A percentile compares a stretch with the other conserved stretches of the same genome.
Evolutionary conservation across 2,888 invertebrate species (phyloP).

Genomic region (Eupsilia transversa): DNA sequence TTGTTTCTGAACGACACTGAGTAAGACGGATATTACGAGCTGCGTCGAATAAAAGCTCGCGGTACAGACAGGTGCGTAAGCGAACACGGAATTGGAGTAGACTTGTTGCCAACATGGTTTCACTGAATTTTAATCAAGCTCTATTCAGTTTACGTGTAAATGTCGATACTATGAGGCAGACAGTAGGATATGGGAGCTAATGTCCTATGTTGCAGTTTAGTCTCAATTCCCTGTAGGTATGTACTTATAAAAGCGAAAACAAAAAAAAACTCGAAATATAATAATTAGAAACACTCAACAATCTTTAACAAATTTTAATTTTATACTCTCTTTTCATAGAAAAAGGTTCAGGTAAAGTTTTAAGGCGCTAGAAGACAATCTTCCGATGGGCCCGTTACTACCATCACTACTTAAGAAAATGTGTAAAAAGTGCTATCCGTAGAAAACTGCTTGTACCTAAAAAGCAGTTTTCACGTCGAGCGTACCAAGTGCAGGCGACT

Average conservation of each 20-base stretch:
- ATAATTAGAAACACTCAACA: conserved; percentile 2
- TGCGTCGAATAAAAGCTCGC: conserved; percentile 43
- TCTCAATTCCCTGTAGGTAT: neutral
- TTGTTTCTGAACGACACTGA: conserved; percentile 63
- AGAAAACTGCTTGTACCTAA: too few relatives aligned
- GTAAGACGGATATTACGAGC: conserved; percentile 62
- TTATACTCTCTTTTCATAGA: neutral
- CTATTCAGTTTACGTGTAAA: neutral
- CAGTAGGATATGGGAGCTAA: neutral
- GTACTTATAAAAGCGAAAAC: neutral
- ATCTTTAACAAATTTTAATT: neutral
- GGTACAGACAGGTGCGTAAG: conserved; percentile 61
- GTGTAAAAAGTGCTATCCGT: neutral
- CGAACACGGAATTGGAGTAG: conserved; percentile 14
- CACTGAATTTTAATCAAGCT: neutral
- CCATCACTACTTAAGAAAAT: neutral
- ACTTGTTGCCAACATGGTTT: neutral
- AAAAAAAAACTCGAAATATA: neutral
- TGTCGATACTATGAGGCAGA: neutral
- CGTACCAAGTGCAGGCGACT: conserved; percentile 55
- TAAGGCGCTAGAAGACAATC: neutral
- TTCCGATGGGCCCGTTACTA: neutral
- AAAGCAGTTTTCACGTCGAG: conserved; percentile 37
- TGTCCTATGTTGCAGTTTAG: neutral
- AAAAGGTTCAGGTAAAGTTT: neutral